Conservation (phyloP, 1,140 invertebrate genomes). For the Lepidurus apus region DNA sequence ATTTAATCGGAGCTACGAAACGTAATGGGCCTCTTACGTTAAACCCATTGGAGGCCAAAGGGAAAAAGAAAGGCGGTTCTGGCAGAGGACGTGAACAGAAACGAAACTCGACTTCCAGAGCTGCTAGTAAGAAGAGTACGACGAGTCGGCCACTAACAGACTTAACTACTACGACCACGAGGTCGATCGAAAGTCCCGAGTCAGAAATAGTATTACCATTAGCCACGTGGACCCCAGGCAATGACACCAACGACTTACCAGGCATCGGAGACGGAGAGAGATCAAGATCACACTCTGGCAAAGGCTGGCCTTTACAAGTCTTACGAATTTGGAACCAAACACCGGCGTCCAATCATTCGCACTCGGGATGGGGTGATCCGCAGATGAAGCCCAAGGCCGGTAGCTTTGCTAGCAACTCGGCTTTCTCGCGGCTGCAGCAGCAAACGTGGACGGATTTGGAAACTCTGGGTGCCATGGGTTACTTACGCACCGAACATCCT, state of each 20-base stretch:
- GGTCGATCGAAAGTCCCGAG: neutral
- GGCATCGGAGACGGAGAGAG: neutral
- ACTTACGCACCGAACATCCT: conserved; percentile 27
- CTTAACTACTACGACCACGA: neutral
- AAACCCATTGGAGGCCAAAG: conserved; percentile 53
- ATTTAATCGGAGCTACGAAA: conserved; percentile 67
- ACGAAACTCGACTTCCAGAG: conserved; percentile 24
- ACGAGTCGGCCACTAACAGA: conserved; percentile 6
- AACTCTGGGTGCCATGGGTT: conserved; percentile 30
- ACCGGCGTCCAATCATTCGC: conserved; percentile 27
- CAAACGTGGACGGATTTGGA: conserved; percentile 31
- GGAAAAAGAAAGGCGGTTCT: conserved; percentile 24
- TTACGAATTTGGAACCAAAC: conserved; percentile 4
- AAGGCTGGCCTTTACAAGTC: neutral
- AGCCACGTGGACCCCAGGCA: conserved; percentile 43
- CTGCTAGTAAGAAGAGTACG: conserved; percentile 30
- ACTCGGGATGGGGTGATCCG: conserved; percentile 32
- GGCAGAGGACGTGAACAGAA: neutral
- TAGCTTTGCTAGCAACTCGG: conserved; percentile 24
- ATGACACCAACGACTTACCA: conserved; percentile 40
- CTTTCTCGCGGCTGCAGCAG: conserved; percentile 12
- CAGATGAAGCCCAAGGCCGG: conserved; percentile 23
- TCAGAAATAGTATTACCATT: conserved; percentile 23
- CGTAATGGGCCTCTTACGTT: conserved; percentile 60
- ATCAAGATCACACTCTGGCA: neutral